Evolutionary conservation across 2,113 vertebrate species (phyloP).

Genomic region (Arvicanthis niloticus): DNA sequence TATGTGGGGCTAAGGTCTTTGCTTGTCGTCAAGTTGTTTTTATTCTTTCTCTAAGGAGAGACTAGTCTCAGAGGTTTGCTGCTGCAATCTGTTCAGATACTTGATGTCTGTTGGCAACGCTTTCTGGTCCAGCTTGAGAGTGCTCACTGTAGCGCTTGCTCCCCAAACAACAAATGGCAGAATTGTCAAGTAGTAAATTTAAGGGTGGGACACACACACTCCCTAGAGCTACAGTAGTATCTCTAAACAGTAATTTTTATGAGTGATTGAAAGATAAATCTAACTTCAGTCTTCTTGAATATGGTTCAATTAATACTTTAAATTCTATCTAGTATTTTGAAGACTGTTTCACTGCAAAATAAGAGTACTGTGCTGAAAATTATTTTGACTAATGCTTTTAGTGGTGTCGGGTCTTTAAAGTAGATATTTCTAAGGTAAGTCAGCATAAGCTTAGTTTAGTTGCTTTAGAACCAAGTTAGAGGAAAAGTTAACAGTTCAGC

Average conservation of each 20-base stretch:
- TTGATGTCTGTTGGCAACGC: background rate
- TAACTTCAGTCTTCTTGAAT: background rate
- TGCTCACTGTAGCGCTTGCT: constrained; percentile 1
- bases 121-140: background rate
- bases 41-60: background rate
- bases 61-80: background rate
- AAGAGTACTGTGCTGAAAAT: constrained; percentile 10
- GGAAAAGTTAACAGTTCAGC: background rate
- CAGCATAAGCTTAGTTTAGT: background rate
- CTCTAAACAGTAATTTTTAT: background rate
- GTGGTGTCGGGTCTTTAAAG: constrained; percentile 9
- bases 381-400: background rate
- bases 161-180: background rate
- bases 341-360: background rate
- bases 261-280: background rate
- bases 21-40: background rate
- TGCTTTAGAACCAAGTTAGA: background rate
- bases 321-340: constrained; percentile 18
- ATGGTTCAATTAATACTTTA: constrained; percentile 24
- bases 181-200: background rate
- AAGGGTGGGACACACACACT: no score
- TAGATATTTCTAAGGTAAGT: background rate
- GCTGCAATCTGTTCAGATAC: background rate
- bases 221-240: background rate
- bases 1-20: background rate